Evolutionary conservation across 2,888 invertebrate genomes (phyloP), one percentile per base, ranked within the genome.

Genomic region (Netelia fuscicornis): DNA sequence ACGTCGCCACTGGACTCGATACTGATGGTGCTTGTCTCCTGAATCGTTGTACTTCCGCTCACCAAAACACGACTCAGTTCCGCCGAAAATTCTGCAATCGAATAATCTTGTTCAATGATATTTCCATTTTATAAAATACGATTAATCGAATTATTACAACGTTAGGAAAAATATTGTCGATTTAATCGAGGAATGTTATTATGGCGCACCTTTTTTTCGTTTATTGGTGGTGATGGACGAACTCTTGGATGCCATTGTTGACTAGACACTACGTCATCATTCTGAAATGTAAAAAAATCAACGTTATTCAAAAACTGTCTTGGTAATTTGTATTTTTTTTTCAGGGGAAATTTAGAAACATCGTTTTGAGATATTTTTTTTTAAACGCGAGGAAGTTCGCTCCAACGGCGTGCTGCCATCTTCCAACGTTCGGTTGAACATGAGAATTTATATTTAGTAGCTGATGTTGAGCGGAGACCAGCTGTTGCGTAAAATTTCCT

Each of bases 261-360:
- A 67, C 81, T 86, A 82, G 87, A 87, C 87, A 88, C 90, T 90
- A 91, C 90, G 90, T 90, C 90, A 90, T 92, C 87, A 90, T 89
- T 91, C 92, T 92, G 88, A 20, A 91, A 90, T 85, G 86, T n/a
- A 80, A 75, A 64, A 37, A 1, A 37, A 6, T 6, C 6, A 37
- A 37, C 37, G 37, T 5, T 37, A 37, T 37, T 37, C 5, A 37
- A 37, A 1, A 37, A 37, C 6, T 37, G 37, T 37, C 37, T 37
- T 37, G 37, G 37, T 37, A 37, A 37, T 37, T 37, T 6, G 37
- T 37, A 37, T 37, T 37, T 37, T 37, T 6, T 37, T 37, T 37
- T 8, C 0, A 0, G 5, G 37, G 0, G 37, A 37, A 6, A 6
- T 37, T 37, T 37, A 37, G 6, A 37, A 8, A 6, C 37, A 37